Conservation (phyloP, 2,797 vertebrate species). For the Chelmon rostratus region DNA sequence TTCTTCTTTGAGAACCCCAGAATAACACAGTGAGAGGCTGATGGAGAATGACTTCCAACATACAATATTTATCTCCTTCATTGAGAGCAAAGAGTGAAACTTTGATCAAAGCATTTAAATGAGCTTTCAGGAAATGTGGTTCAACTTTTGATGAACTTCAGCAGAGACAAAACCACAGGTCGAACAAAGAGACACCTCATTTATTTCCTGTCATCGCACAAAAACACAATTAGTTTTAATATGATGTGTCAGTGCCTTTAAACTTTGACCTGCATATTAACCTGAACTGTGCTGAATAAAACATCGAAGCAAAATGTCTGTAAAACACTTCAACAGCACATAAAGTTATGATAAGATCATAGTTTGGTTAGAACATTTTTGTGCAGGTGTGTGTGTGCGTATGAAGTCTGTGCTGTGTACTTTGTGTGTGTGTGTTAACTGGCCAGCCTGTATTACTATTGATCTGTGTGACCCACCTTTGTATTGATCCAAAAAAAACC, state of each 20-base stretch:
- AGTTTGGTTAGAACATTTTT: background rate
- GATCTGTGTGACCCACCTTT: conserved; percentile 22
- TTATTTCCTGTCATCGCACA: background rate
- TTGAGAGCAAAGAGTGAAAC: background rate
- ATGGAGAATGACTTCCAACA: background rate
- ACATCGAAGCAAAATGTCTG: too few species aligned
- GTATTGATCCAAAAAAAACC: conserved; percentile 32
- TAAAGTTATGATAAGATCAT: background rate
- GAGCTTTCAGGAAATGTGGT: background rate
- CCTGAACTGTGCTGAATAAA: background rate
- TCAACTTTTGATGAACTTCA: background rate
- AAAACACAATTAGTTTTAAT: background rate
- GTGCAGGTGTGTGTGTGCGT: background rate
- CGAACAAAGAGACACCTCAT: too few species aligned
- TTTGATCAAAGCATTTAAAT: background rate
- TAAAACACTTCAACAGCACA: background rate
- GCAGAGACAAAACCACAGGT: too few species aligned
- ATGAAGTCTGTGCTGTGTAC: background rate
- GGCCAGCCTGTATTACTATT: conserved; percentile 27
- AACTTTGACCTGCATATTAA: background rate
- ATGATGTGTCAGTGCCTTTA: background rate
- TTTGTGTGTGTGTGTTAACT: background rate
- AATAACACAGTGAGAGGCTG: background rate
- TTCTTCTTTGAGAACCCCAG: background rate
- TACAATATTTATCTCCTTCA: background rate